These are phyloP conservation scores for Chondrosia reniformis DNA, from an alignment of 37 sponge, comb jelly and placozoan species.

Conservation along the genomic window DNA sequence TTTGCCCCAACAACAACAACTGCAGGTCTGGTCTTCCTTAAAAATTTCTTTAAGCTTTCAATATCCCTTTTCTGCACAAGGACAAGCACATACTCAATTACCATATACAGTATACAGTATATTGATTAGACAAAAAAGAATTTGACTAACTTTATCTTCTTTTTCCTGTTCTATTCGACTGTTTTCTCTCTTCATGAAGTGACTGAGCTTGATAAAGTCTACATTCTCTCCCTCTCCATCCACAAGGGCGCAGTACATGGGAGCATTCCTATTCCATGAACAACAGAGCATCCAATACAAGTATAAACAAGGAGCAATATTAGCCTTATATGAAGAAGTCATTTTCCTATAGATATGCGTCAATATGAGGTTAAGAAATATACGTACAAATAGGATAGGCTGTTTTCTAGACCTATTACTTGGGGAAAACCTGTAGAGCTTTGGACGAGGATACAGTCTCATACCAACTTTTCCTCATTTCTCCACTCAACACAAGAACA, in stretches of 20 bases:
- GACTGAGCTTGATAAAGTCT: slow-evolving; percentile 56
- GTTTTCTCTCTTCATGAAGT: slow-evolving; percentile 56
- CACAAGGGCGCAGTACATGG: slow-evolving; percentile 54
- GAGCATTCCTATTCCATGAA: slow-evolving; percentile 35
- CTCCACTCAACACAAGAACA: neutral
- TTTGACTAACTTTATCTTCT: slow-evolving; percentile 43
- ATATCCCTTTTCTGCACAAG: slow-evolving; percentile 48
- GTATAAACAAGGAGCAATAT: no score
- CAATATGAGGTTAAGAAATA: no score
- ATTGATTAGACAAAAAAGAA: neutral
- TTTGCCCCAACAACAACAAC: slow-evolving; percentile 57
- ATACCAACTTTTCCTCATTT: no score
- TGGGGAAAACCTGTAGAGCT: no score
- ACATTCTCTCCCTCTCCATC: slow-evolving; percentile 66
- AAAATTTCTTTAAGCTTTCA: slow-evolving; percentile 50
- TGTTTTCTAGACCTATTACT: neutral
- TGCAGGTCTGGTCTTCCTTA: slow-evolving; percentile 55
- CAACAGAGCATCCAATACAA: neutral
- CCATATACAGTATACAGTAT: neutral
- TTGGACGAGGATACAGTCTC: no score
- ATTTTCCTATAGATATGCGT: neutral
- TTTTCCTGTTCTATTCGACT: slow-evolving; percentile 42
- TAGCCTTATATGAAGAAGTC: neutral
- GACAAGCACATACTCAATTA: neutral
- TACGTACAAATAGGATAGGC: neutral